Evolutionary conservation across 2,888 invertebrate species (phyloP).

Genomic region (Craniophora ligustri): DNA sequence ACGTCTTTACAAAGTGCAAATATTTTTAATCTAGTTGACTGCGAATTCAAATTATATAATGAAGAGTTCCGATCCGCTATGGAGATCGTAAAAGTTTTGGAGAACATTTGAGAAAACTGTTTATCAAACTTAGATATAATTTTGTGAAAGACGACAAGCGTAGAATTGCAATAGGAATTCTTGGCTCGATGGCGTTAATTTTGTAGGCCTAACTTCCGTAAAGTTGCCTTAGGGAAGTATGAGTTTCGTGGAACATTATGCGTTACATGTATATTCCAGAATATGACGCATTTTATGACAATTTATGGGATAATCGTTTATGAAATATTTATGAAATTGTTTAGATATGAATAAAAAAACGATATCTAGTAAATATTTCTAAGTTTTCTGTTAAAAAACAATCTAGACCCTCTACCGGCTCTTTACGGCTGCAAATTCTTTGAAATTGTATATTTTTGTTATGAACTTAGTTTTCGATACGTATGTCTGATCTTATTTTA

Average conservation of each 20-base stretch:
- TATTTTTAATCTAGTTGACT: constrained; percentile 47
- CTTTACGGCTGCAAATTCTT: background rate
- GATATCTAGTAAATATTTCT: no score
- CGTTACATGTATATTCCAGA: constrained; percentile 2
- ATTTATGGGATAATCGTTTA: no score
- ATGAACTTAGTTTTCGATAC: constrained; percentile 37
- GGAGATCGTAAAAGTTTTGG: constrained; percentile 2
- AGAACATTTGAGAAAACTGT: constrained; percentile 7
- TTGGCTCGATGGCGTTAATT: constrained; percentile 10
- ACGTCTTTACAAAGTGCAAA: constrained; percentile 15
- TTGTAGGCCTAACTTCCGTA: background rate
- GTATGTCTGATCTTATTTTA: constrained; percentile 23
- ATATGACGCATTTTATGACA: no score
- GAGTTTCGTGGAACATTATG: background rate
- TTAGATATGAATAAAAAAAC: no score
- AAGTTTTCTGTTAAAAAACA: background rate
- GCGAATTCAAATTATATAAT: constrained; percentile 16
- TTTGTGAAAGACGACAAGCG: constrained; percentile 13
- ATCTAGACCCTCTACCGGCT: constrained; percentile 14
- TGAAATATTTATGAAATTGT: no score
- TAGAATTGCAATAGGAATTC: constrained; percentile 11
- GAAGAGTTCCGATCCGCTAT: constrained; percentile 10
- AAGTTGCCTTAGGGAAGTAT: background rate
- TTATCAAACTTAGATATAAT: constrained; percentile 7
- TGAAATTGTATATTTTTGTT: constrained; percentile 4